phyloP scores from a whole-genome alignment of 92 coral and sea anemone species.

The Ricordea florida region DNA sequence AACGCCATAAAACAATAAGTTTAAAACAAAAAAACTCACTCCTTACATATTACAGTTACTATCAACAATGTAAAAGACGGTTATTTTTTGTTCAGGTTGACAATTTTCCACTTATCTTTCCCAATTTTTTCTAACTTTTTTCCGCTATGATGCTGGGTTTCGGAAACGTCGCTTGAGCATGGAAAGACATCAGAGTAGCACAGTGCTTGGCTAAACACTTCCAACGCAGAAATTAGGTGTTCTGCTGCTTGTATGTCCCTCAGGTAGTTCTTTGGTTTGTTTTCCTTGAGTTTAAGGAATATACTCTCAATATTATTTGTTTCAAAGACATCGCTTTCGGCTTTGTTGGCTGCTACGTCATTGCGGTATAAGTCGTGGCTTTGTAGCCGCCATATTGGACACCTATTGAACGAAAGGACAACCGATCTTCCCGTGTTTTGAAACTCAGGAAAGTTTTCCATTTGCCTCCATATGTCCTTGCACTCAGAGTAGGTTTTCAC shows the following conservation, averaged over 20 bases:
- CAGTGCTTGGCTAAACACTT: not conserved
- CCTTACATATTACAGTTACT: not conserved
- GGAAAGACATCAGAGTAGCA: conserved; percentile 29
- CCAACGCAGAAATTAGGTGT: not conserved
- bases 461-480: conserved; percentile 47
- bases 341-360: not conserved
- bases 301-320: conserved; percentile 27
- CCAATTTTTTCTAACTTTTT: conserved; percentile 1
- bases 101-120: conserved; percentile 29
- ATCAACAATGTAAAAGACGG: not conserved
- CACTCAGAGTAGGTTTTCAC: conserved; percentile 43
- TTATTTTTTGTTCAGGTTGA: not conserved
- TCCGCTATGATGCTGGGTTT: conserved; percentile 11
- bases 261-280: not conserved
- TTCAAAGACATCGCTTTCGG: not conserved
- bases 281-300: not conserved
- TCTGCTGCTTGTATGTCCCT: conserved; percentile 2
- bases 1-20: too few relatives aligned
- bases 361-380: conserved; percentile 42
- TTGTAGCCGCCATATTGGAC: conserved; percentile 67
- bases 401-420: not conserved
- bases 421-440: conserved; percentile 46
- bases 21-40: too few relatives aligned
- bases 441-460: conserved; percentile 68
- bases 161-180: conserved; percentile 4